Base-by-base conservation (phyloP, 1,140 invertebrate species). In the Popillia japonica region DNA sequence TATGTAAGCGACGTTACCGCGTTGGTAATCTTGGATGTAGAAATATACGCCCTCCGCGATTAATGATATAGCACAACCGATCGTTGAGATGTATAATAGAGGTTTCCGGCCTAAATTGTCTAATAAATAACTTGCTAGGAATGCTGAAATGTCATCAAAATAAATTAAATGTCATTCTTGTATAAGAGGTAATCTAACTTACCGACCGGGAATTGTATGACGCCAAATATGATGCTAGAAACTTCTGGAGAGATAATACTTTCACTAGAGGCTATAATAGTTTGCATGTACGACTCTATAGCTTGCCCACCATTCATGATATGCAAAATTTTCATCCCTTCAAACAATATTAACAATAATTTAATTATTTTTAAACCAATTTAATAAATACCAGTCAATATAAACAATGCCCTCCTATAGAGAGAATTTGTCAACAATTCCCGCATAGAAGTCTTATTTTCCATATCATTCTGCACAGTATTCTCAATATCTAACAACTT, bases 81-180 rank as follows among this genome's bases (percentile, higher is more conserved):
- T 85, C 34, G 87, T 89, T 0, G 92, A 93, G 23, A 91, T 82
- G 6, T 91, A 84, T 10, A 95, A 84, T n/a, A 95, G 87, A n/a
- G 91, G 90, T 83, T 91, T 91, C 81, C 94, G 88, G 4, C 94
- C 94, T 17, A 89, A 88, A 77, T 89, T 90, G 86, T 96, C 94
- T 75, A 94, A 92, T 27, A 93, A 83, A 80, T 6, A 87, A 85
- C 48, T 80, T 0, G 93, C 92, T 0, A 93, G 84, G 2, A 87
- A 87, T 0, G 93, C 93, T 0, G 93, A 80, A 10, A 81, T 68
- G 6, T 10, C 14, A 48, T 14, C 23, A 42, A 9, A n/a, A 14
- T n/a, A 40, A 22, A 27, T 11, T 22, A 76, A 20, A 22, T 0
- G 17, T n/a, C 4, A 42, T n/a, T 14, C 9, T 74, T 40, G 4